These are phyloP conservation scores for Trichogramma pretiosum DNA, from an alignment of 1,140 invertebrate species.

Conservation along the genomic window DNA sequence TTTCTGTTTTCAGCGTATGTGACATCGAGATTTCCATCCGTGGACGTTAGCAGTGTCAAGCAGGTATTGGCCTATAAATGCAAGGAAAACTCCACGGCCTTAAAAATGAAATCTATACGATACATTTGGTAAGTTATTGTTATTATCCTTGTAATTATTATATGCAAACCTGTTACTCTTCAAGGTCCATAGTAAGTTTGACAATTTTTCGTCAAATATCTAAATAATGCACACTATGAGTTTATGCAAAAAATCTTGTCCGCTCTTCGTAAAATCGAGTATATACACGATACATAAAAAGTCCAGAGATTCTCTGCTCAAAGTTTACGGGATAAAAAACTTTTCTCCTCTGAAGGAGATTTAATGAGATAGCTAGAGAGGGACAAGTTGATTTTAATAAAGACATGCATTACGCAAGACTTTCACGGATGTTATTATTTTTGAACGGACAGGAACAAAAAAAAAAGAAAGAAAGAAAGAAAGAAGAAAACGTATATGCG, in stretches of 20 bases:
- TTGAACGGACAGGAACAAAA: too few species aligned
- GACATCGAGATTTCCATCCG: constrained; percentile 59
- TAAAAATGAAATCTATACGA: constrained; percentile 62
- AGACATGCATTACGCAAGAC: too few species aligned
- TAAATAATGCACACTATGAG: background rate
- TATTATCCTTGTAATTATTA: background rate
- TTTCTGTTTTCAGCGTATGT: constrained; percentile 53
- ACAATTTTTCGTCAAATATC: background rate
- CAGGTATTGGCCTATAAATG: constrained; percentile 68
- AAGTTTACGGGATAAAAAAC: too few species aligned
- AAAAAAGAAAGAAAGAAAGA: too few species aligned
- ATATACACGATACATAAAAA: too few species aligned
- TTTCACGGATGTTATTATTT: too few species aligned
- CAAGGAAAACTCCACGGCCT: constrained; percentile 65
- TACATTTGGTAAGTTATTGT: constrained; percentile 47
- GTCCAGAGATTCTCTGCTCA: background rate
- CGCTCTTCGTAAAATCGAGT: background rate
- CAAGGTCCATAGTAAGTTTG: background rate
- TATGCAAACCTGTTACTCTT: background rate
- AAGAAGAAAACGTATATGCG: too few species aligned
- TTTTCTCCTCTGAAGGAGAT: too few species aligned
- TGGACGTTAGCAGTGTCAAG: constrained; percentile 64
- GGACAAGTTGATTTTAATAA: too few species aligned
- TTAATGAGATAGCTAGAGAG: too few species aligned
- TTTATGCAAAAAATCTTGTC: background rate